Evolutionary conservation across 2,113 vertebrate species (phyloP), one percentile per base, ranked within the genome.

Genomic region (Sebastes fasciatus): DNA sequence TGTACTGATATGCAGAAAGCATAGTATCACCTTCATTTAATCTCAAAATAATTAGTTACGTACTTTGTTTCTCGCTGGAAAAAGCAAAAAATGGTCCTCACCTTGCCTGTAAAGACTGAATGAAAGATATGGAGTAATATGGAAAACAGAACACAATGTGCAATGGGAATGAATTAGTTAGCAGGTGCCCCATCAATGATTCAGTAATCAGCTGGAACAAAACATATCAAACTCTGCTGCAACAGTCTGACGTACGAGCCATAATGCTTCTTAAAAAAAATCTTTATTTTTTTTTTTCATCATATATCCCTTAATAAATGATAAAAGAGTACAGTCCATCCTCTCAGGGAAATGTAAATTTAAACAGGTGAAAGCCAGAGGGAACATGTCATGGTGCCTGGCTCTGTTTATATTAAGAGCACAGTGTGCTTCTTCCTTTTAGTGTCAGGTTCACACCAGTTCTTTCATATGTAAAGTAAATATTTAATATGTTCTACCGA

Each of bases 141-240:
- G 0, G 42, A 76, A 23, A 65, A 46, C 11, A 76, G 34, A 64
- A 51, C 34, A n/a, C 14, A 72, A 6, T 48, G 66, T 70, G 40
- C 40, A 40, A 8, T 66, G 40, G 40, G 65, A 79, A 82, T 79
- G 0, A 86, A 86, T 88, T 49, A 86, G 46, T 81, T 42, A 72
- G 21, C 13, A 2, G 65, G 57, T 40, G 43, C 9, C 17, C 61
- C 34, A 77, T 74, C 64, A 77, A 64, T 79, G 62, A 71, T 79
- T 72, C 43, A 80, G 21, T 49, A 77, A 77, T 81, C 48, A 74
- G 23, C 19, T 77, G 45, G 63, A 79, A 82, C 45, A 51, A 80
- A 60, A 73, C 65, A 68, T 21, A 17, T 64, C 26, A 51, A 14
- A 34, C 58, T 45, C 14, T 45, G 7, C 48, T 34, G 17, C n/a